Evolutionary conservation across 2,888 invertebrate genomes (phyloP), one percentile per base, ranked within the genome.

Genomic region (Litoditis marina): DNA sequence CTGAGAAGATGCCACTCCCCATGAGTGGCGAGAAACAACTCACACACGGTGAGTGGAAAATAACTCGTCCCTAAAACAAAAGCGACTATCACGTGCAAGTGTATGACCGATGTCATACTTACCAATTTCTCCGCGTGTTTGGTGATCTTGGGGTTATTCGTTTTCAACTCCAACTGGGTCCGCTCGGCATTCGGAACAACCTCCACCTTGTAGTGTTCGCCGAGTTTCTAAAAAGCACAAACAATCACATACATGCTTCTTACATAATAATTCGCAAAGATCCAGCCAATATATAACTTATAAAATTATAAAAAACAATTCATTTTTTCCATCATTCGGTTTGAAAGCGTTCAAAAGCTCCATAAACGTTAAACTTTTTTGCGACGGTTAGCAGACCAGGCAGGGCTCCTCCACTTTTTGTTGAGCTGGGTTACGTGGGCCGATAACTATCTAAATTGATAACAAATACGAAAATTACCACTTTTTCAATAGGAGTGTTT

Each of bases 191-290:
- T 70, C 8, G 74, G 76, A 1, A 60, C 72, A 30, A 79, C 47
- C 51, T 74, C 54, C 4, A 77, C 65, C 16, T 65, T 65, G 61
- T 77, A 78, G 47, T 69, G 58, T 30, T 77, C 70, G 11, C 71
- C 65, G 8, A 76, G 65, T 60, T 71, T 78, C 78, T 79, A 56
- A 27, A 76, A 60, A 53, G 28, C 16, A 22, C n/a, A n/a, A n/a
- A n/a, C n/a, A n/a, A n/a, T n/a, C n/a, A 46, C 19, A 65, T 42
- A 11, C 27, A 13, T 36, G 11, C 11, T 13, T 16, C 16, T 16
- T 31, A 5, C 8, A 53, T 39, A 65, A 25, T 62, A 19, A 32
- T 28, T 69, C 7, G 39, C 3, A 7, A 27, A 32, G 2, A 31
- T 27, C n/a, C 42, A 51, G 16, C 11, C 16, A n/a, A n/a, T n/a